Base-by-base conservation (phyloP, 2,797 vertebrate genomes). In the Rhodeus uyekii region DNA sequence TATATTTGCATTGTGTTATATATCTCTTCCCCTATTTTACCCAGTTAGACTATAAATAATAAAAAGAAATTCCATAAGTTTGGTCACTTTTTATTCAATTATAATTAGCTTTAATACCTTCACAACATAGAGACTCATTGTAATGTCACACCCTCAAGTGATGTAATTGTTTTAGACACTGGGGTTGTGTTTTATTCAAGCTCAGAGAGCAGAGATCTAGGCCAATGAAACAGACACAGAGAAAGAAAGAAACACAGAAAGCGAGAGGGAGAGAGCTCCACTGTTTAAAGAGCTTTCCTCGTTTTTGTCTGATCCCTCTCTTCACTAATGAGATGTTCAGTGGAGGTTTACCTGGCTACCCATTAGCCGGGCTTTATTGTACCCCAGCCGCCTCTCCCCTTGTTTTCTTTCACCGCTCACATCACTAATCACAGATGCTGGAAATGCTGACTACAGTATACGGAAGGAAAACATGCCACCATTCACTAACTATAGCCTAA, bases 281-380 rank as follows among this genome's bases (percentile, higher is more conserved):
- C 53, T 68, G 67, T 87, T 88, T 82, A 85, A 71, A 82, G 74
- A 76, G 77, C 77, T 84, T 83, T 65, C 76, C n/a, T 44, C 7
- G 50, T 72, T 61, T 80, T 73, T 82, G 67, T 84, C 82, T 81
- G 86, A 88, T 88, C 80, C 84, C 19, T 77, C 48, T 71, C 69
- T 78, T 60, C 44, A 44, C 83, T 90, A 90, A 92, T 91, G 88
- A 91, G 87, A 74, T 72, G 55, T 83, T 87, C 80, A 84, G 76
- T 86, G 87, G 74, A 87, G 81, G 84, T 87, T 88, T 89, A 85
- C 83, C 80, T 79, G 82, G 81, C 72, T 87, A 85, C 82, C 83
- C 84, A 80, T 88, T 88, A 87, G 84, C 44, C 22, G 64, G 58
- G 68, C 60, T 86, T 88, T 76, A 75, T 67, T 82, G 80, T 88